Conservation (phyloP, 2,797 vertebrate genomes). For the Enteromius unitaeniatus region DNA sequence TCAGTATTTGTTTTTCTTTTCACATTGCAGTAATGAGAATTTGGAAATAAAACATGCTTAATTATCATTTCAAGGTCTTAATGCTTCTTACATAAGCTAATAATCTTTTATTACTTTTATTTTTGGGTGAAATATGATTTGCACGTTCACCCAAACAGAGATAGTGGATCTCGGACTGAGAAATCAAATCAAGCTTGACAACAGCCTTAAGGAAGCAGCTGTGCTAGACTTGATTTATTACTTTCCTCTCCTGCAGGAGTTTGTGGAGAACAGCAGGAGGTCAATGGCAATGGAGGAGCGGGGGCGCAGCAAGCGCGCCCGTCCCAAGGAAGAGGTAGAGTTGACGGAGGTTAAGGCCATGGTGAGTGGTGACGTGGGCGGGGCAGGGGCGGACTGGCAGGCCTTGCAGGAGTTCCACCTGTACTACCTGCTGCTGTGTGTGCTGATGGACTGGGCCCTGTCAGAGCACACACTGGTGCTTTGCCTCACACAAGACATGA, state of each 20-base stretch:
- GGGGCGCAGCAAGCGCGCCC: constrained; percentile 83
- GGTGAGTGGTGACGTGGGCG: constrained; percentile 90
- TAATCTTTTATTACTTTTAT: background rate
- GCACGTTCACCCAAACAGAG: background rate
- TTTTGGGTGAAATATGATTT: background rate
- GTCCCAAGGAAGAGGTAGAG: constrained; percentile 83
- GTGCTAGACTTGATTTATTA: background rate
- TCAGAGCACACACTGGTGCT: constrained; percentile 85
- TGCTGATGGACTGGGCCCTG: constrained; percentile 91
- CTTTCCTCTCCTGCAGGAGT: constrained; percentile 83
- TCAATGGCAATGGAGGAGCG: constrained; percentile 87
- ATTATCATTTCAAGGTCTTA: background rate
- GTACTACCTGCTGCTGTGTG: constrained; percentile 91
- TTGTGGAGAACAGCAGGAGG: constrained; percentile 94
- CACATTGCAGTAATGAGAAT: background rate
- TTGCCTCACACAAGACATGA: constrained; percentile 90
- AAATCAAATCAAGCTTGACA: background rate
- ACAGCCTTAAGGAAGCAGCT: background rate
- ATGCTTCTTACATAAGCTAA: background rate
- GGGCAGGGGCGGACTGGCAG: constrained; percentile 77
- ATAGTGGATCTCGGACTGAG: background rate
- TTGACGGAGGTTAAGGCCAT: constrained; percentile 94
- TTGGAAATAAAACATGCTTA: background rate
- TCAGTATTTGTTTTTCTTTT: background rate
- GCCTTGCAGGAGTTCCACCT: constrained; percentile 91